These are phyloP conservation scores for Caenorhabditis sp. DNA, from an alignment of 2,888 invertebrate species.

Conservation along the genomic window DNA sequence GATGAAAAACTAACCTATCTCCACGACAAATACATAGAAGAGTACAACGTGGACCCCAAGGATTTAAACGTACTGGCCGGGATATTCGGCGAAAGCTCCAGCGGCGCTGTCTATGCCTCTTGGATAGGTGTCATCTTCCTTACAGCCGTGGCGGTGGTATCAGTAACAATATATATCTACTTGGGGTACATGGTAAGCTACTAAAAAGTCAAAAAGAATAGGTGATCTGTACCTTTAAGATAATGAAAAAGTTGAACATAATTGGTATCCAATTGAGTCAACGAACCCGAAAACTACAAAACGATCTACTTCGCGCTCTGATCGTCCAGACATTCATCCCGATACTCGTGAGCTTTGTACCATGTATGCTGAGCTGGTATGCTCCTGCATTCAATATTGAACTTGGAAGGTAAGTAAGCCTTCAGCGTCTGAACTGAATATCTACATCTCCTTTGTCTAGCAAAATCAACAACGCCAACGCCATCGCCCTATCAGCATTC, in stretches of 20 bases:
- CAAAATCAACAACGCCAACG: neutral
- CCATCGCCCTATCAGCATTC: slow-evolving; percentile 19
- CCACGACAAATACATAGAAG: neutral
- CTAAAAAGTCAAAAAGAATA: neutral
- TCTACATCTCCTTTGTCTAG: neutral
- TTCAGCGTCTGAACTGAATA: too few species aligned
- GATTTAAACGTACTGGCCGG: neutral
- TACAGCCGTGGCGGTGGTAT: neutral
- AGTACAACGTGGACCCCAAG: neutral
- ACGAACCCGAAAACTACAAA: slow-evolving; percentile 13
- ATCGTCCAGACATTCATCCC: slow-evolving; percentile 31
- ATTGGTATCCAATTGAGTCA: neutral
- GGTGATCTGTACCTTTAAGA: neutral
- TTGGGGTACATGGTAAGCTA: neutral
- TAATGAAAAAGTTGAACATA: slow-evolving; percentile 7
- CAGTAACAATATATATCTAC: neutral
- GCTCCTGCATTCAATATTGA: slow-evolving; percentile 30
- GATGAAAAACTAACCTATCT: neutral
- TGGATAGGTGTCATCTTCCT: neutral
- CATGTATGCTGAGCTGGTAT: slow-evolving; percentile 36
- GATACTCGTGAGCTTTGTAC: slow-evolving; percentile 21
- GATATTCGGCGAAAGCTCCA: neutral
- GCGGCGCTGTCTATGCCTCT: neutral
- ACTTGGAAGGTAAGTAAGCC: slow-evolving; percentile 17
- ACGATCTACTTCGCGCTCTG: slow-evolving; percentile 17